Percentiles rank a stretch among this genome's conserved stretches.
phyloP scores from a whole-genome alignment of 2,888 invertebrate genomes.

The Drosophila setosimentum region DNA sequence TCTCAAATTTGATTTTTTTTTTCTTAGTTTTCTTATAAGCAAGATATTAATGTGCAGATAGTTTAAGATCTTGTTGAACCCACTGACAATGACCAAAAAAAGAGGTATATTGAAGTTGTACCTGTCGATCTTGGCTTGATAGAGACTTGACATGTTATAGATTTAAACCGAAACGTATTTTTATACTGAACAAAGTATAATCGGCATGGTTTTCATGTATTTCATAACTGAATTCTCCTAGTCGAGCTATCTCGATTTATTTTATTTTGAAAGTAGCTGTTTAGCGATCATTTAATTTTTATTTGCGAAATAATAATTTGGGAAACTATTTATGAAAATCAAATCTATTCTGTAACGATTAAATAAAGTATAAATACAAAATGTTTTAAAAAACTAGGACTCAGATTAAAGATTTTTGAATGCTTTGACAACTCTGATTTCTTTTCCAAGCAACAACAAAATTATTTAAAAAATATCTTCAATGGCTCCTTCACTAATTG shows the following conservation, averaged over 20 bases:
- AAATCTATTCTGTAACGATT: neutral
- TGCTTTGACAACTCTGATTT: neutral
- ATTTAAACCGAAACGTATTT: too few species aligned
- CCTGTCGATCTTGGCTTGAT: neutral
- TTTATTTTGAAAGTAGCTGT: neutral
- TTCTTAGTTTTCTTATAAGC: constrained; percentile 31
- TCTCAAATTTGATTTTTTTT: constrained; percentile 38
- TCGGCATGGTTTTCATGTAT: neutral
- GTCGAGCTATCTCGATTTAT: neutral
- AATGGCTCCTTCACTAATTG: neutral
- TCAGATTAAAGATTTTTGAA: neutral
- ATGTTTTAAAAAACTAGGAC: too few species aligned
- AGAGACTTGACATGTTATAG: too few species aligned
- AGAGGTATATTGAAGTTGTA: neutral
- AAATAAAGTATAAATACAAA: neutral
- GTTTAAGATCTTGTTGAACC: neutral
- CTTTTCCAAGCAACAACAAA: neutral
- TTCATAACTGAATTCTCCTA: neutral
- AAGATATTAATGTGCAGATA: neutral
- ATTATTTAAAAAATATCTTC: too few species aligned
- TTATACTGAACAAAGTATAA: neutral
- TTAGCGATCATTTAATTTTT: neutral
- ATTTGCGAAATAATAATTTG: neutral
- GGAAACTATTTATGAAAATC: neutral
- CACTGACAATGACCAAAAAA: neutral